Evolutionary conservation across 1,140 invertebrate species (phyloP).

Genomic region (Drosophila erecta): DNA sequence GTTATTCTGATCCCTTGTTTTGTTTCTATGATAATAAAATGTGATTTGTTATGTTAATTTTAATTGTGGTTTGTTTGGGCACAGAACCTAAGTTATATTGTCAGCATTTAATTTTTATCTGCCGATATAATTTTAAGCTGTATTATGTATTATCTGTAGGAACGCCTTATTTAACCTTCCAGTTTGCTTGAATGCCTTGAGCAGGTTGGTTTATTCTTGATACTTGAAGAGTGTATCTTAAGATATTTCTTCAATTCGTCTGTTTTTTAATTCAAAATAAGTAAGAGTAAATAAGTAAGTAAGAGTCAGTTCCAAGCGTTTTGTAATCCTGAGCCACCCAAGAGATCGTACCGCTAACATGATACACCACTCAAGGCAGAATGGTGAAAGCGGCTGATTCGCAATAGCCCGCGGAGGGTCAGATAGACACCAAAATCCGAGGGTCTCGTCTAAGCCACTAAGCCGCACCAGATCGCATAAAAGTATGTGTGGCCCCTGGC

Average conservation of each 20-base stretch:
- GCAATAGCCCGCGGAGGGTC: slow-evolving; percentile 47
- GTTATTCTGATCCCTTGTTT: slow-evolving; percentile 6
- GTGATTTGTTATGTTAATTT: slow-evolving; percentile 59
- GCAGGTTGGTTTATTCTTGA: too few species aligned
- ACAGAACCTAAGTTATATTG: not conserved
- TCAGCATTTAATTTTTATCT: too few species aligned
- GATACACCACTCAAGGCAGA: slow-evolving; percentile 64
- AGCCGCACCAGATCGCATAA: slow-evolving; percentile 72
- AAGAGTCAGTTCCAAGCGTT: slow-evolving; percentile 26
- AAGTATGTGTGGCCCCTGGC: slow-evolving; percentile 31
- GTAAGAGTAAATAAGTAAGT: too few species aligned
- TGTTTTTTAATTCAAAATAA: not conserved
- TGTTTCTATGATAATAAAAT: slow-evolving; percentile 56
- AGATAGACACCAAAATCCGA: slow-evolving; percentile 14
- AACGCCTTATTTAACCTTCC: too few species aligned
- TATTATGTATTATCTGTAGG: too few species aligned
- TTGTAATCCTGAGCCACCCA: not conserved
- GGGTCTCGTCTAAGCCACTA: slow-evolving; percentile 69
- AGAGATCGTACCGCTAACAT: slow-evolving; percentile 18
- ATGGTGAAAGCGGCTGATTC: slow-evolving; percentile 66
- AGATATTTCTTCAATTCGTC: too few species aligned
- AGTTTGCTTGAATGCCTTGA: too few species aligned
- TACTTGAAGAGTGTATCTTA: too few species aligned
- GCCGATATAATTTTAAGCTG: too few species aligned
- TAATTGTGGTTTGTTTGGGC: not conserved